A percentile compares a stretch with the other conserved stretches of the same genome.
Conservation (phyloP, 2,888 invertebrate species). For the Pogonocherus hispidulus region DNA sequence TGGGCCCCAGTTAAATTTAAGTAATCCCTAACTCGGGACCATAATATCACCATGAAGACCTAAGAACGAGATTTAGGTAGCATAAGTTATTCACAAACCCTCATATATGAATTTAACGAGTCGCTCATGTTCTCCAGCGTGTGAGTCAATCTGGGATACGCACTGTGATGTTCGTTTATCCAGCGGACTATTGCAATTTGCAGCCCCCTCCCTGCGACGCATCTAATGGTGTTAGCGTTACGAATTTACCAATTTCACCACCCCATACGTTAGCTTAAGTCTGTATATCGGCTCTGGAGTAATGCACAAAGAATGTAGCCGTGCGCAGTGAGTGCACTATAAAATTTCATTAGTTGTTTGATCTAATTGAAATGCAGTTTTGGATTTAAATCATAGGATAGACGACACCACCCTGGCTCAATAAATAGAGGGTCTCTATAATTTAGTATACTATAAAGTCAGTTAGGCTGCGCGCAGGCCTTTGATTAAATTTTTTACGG, state of each 20-base stretch:
- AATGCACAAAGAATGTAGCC: conserved; percentile 67
- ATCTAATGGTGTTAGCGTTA: conserved; percentile 69
- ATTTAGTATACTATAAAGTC: conserved; percentile 52
- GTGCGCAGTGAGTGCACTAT: conserved; percentile 52
- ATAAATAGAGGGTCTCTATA: conserved; percentile 39
- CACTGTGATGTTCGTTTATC: conserved; percentile 68
- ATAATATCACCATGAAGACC: too few species aligned
- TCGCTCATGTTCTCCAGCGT: conserved; percentile 31
- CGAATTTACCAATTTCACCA: conserved; percentile 70
- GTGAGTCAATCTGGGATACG: conserved; percentile 70
- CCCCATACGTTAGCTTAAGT: conserved; percentile 65
- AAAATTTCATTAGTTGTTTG: conserved; percentile 67
- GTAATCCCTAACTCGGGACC: too few species aligned
- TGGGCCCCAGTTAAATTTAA: too few species aligned
- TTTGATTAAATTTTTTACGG: conserved; percentile 28
- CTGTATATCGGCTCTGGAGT: conserved; percentile 59
- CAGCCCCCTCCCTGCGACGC: conserved; percentile 38
- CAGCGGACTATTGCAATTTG: conserved; percentile 67
- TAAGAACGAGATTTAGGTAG: too few species aligned
- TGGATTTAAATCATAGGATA: conserved; percentile 51
- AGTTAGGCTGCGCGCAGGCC: conserved; percentile 24
- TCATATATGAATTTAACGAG: conserved; percentile 30
- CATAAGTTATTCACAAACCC: too few species aligned
- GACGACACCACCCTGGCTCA: conserved; percentile 39
- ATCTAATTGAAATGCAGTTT: conserved; percentile 67